phyloP scores from a whole-genome alignment of 1,140 invertebrate species.

The Heliconius congener region DNA sequence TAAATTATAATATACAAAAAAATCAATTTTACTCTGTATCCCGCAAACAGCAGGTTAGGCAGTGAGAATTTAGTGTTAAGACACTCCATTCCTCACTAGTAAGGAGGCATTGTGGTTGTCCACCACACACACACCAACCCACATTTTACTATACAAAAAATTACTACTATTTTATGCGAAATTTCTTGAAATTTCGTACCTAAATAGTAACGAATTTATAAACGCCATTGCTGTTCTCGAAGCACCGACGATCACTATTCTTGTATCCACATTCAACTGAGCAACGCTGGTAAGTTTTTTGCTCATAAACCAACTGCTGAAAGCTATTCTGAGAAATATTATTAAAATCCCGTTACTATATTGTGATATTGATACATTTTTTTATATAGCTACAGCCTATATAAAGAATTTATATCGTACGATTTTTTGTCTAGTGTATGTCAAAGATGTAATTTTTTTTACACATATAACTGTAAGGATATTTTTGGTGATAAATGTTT shows the following conservation, averaged over 20 bases:
- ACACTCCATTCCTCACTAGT: too few species aligned
- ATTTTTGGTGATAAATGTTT: too few species aligned
- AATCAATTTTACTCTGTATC: too few species aligned
- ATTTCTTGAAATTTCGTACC: conserved; percentile 54
- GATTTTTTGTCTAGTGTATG: neutral
- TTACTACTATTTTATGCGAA: too few species aligned
- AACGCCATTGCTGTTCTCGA: conserved; percentile 86
- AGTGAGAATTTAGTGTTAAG: too few species aligned
- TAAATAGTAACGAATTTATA: conserved; percentile 84
- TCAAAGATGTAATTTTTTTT: too few species aligned
- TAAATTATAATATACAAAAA: too few species aligned
- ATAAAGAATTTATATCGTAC: neutral
- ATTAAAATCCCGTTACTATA: conserved; percentile 4
- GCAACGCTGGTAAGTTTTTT: conserved; percentile 58
- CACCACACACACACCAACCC: too few species aligned
- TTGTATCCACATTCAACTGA: conserved; percentile 77
- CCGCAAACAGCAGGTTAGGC: too few species aligned
- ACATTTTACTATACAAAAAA: too few species aligned
- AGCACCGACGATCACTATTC: conserved; percentile 87
- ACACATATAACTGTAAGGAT: too few species aligned
- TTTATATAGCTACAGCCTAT: neutral
- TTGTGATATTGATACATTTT: neutral
- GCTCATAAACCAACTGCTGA: conserved; percentile 63
- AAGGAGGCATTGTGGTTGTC: too few species aligned
- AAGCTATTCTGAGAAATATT: conserved; percentile 52